Evolutionary conservation across 92 coral and sea anemone species (phyloP).

Genomic region (Porites lobata): DNA sequence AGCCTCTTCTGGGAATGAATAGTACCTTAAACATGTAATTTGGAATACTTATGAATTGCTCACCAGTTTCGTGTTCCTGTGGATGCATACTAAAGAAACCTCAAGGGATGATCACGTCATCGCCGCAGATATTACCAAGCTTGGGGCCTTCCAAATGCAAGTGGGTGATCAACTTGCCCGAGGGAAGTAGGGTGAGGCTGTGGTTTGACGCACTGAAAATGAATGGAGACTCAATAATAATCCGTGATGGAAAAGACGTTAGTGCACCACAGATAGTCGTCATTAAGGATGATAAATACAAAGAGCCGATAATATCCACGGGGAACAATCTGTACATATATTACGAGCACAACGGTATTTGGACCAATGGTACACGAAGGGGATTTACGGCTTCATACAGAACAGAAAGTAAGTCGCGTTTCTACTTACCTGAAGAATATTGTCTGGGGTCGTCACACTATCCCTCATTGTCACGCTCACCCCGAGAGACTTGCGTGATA

Average conservation of each 20-base stretch:
- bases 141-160: slow-evolving; percentile 75
- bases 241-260: slow-evolving; percentile 88
- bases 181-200: slow-evolving; percentile 69
- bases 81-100: slow-evolving; percentile 85
- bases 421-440: too few relatives aligned
- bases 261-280: slow-evolving; percentile 78
- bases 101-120: slow-evolving; percentile 92
- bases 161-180: slow-evolving; percentile 82
- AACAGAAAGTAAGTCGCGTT: slow-evolving; percentile 29
- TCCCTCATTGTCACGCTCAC: too few relatives aligned
- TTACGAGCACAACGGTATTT: slow-evolving; percentile 82
- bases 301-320: slow-evolving; percentile 62
- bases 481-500: too few relatives aligned
- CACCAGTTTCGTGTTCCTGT: slow-evolving; percentile 73
- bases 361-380: slow-evolving; percentile 83
- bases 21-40: neutral
- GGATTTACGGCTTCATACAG: slow-evolving; percentile 90
- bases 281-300: slow-evolving; percentile 61
- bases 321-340: slow-evolving; percentile 77
- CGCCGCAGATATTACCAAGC: slow-evolving; percentile 80
- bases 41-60: neutral
- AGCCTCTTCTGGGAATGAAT: too few relatives aligned
- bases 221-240: slow-evolving; percentile 82
- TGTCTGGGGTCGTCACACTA: too few relatives aligned
- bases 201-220: slow-evolving; percentile 92